These are phyloP conservation scores for Cryptocephalus primarius DNA, from an alignment of 2,888 invertebrate species.

Conservation along the genomic window DNA sequence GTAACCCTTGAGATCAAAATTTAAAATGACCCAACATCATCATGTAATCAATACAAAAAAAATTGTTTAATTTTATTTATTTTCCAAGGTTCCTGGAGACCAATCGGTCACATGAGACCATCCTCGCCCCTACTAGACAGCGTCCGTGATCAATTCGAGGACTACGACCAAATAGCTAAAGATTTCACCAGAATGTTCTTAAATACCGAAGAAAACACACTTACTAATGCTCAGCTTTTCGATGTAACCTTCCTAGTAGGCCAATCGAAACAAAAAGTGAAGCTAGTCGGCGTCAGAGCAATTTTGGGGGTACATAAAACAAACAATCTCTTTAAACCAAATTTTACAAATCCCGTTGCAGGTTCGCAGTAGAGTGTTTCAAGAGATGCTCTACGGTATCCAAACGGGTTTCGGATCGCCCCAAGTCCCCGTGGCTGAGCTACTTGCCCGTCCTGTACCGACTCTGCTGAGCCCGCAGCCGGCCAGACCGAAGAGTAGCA, in stretches of 20 bases:
- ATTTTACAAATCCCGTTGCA: background rate
- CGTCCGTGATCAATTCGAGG: conserved; percentile 87
- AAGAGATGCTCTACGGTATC: conserved; percentile 92
- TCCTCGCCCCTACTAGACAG: conserved; percentile 87
- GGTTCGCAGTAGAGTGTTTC: conserved; percentile 65
- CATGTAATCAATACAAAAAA: no score
- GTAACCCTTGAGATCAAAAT: no score
- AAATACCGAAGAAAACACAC: conserved; percentile 68
- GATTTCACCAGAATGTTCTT: conserved; percentile 85
- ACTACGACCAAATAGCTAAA: conserved; percentile 86
- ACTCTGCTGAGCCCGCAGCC: conserved; percentile 79
- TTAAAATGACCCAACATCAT: no score
- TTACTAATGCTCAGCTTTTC: conserved; percentile 72
- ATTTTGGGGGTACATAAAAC: conserved; percentile 72
- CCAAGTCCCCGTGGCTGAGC: conserved; percentile 83
- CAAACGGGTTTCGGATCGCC: conserved; percentile 89
- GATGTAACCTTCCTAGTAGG: conserved; percentile 87
- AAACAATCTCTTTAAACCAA: background rate
- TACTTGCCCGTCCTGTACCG: conserved; percentile 76
- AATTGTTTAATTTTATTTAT: background rate
- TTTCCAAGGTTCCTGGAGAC: conserved; percentile 73
- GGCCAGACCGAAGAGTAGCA: conserved; percentile 76
- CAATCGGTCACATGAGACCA: conserved; percentile 89
- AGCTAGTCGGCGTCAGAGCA: conserved; percentile 82
- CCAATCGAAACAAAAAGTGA: conserved; percentile 77